A percentile compares a stretch with the other conserved stretches of the same genome.
Evolutionary conservation across 1,140 invertebrate species (phyloP).

Genomic region (Papilio xuthus): DNA sequence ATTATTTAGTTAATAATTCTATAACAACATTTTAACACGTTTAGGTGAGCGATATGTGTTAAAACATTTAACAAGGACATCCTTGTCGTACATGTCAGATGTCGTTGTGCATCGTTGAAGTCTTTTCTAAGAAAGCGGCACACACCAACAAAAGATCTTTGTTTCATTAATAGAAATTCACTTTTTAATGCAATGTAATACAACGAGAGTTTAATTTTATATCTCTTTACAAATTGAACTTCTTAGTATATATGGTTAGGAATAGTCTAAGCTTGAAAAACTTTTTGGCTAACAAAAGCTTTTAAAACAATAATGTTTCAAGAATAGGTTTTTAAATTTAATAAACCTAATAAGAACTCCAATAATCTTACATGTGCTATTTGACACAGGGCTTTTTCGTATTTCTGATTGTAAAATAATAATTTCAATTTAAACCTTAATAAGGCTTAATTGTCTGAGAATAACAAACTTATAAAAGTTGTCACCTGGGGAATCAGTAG

Average conservation of each 20-base stretch:
- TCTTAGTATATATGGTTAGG: neutral
- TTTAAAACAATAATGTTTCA: too few relatives aligned
- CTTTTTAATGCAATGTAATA: neutral
- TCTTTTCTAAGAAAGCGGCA: slow-evolving; percentile 55
- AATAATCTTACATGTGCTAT: too few relatives aligned
- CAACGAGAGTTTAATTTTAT: neutral
- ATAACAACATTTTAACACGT: neutral
- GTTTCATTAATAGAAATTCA: neutral
- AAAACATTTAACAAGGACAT: neutral
- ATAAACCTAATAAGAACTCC: too few relatives aligned
- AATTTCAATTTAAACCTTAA: too few relatives aligned
- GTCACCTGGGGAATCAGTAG: slow-evolving; percentile 72
- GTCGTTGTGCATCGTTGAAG: slow-evolving; percentile 51
- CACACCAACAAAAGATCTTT: neutral
- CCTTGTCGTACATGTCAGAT: neutral
- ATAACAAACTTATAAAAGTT: neutral
- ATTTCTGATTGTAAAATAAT: too few relatives aligned
- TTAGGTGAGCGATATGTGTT: neutral
- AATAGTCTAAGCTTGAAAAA: neutral
- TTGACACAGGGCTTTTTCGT: too few relatives aligned
- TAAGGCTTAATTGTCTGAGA: neutral
- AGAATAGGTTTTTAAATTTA: neutral
- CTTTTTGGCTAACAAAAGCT: neutral
- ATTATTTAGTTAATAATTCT: too few relatives aligned
- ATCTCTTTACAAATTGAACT: too few relatives aligned